phyloP scores from a whole-genome alignment of 2,113 vertebrate species.

The Laticauda laticaudata region DNA sequence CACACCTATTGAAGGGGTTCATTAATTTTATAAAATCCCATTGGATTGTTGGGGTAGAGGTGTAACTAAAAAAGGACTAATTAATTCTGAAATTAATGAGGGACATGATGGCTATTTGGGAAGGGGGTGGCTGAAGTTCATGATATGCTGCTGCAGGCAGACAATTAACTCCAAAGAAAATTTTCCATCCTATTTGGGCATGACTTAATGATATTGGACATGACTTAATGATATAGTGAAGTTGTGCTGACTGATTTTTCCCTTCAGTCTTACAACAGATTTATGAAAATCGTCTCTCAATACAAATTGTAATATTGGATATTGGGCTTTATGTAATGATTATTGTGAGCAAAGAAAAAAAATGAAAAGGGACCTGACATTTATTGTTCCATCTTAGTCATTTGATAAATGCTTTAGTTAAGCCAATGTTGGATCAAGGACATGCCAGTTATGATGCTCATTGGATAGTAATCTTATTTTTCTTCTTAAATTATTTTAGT shows the following conservation, averaged over 20 bases:
- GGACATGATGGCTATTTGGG: not conserved
- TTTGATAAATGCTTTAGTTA: not conserved
- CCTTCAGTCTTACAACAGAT: not conserved
- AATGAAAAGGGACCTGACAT: not conserved
- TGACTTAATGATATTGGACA: not conserved
- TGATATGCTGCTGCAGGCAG: not conserved
- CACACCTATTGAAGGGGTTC: not conserved
- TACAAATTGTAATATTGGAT: not conserved
- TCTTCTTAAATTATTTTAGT: not conserved
- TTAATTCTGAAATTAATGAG: not conserved
- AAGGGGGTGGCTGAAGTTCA: not conserved
- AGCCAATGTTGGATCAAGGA: not conserved
- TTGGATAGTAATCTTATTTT: conserved; percentile 8
- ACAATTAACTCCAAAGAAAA: not conserved
- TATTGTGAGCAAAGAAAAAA: not conserved
- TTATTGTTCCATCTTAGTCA: not conserved
- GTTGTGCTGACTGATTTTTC: not conserved
- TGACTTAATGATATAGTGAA: not conserved
- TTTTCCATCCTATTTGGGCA: not conserved
- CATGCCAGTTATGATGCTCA: not conserved
- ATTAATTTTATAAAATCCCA: not conserved
- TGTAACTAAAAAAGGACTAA: not conserved
- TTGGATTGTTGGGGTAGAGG: not conserved
- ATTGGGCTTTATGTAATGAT: not conserved
- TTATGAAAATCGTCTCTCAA: not conserved